Evolutionary conservation across 2,888 invertebrate species (phyloP), one percentile per base, ranked within the genome.

Genomic region (Panopea generosa): DNA sequence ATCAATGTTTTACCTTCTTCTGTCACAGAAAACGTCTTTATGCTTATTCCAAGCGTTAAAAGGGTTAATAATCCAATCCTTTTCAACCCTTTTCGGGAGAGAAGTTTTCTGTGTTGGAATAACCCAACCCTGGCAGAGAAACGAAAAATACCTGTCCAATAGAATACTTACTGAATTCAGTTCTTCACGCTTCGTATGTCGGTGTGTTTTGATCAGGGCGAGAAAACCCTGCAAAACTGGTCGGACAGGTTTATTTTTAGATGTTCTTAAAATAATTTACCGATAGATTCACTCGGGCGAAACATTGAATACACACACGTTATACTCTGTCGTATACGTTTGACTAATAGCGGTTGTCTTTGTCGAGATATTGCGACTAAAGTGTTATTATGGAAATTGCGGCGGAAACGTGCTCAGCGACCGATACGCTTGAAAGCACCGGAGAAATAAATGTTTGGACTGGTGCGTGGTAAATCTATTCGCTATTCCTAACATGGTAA

Each of bases 241-340:
- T 85, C 82, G 63, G 71, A 85, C 84, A 59, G 66, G 72, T 85
- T 72, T 80, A 77, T 70, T 60, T 68, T 63, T 77, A 72, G 75
- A 72, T 43, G 9, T 20, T 52, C 60, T 65, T 59, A 47, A 60
- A 55, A 60, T 65, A 65, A 27, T 59, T 20, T 49, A 50, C 56
- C 50, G 24, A 45, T 47, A n/a, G 3, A 29, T 26, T 69, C 61
- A 38, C 18, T 55, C 75, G 69, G 47, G 65, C 69, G 69, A 72
- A 66, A 63, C 72, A 47, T 59, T 77, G 52, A 65, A 26, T 20
- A 60, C 40, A 24, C 24, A 4, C 29, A 27, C 33, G 52, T 11
- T 33, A 18, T 16, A 45, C 20, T 50, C 16, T 14, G 3, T 11
- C 6, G 40, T 40, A 18, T n/a, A 1, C 24, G 18, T 33, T 4